phyloP scores from a whole-genome alignment of 2,888 invertebrate genomes.

The Sinodicranocentrus sp. region DNA sequence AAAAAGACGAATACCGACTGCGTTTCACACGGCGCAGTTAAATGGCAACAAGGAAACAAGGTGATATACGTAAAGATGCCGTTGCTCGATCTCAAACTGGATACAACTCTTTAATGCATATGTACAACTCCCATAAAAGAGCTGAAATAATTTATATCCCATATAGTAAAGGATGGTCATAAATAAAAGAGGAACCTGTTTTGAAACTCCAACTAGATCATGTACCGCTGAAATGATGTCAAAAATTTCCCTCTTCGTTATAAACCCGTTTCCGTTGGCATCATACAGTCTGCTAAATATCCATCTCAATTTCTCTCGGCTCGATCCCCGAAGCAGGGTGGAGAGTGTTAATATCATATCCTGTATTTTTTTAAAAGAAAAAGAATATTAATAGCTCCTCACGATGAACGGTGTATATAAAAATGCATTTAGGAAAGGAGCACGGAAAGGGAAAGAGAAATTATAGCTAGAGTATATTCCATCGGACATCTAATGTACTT shows the following conservation, averaged over 20 bases:
- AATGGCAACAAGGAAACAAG: no score
- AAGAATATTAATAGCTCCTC: constrained; percentile 68
- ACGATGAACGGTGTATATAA: constrained; percentile 4
- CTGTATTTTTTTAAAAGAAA: constrained; percentile 81
- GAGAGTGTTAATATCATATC: constrained; percentile 96
- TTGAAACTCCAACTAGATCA: constrained; percentile 84
- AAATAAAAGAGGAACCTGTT: constrained; percentile 71
- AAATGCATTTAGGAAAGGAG: not conserved
- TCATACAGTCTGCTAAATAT: constrained; percentile 95
- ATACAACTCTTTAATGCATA: no score
- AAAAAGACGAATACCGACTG: no score
- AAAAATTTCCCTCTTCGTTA: constrained; percentile 92
- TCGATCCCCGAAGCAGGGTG: constrained; percentile 93
- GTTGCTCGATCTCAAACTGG: no score
- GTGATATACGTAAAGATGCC: no score
- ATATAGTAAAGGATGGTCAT: not conserved
- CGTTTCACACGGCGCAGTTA: no score
- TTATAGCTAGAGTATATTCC: not conserved
- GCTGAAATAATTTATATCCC: no score
- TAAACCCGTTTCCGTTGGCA: constrained; percentile 96
- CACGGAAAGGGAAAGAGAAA: constrained; percentile 6
- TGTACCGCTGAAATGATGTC: constrained; percentile 94
- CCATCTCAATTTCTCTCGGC: constrained; percentile 97
- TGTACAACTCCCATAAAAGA: no score
- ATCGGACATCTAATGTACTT: no score